Conservation (phyloP, 92 coral and sea anemone species). For the Chrysogorgia sp. region DNA sequence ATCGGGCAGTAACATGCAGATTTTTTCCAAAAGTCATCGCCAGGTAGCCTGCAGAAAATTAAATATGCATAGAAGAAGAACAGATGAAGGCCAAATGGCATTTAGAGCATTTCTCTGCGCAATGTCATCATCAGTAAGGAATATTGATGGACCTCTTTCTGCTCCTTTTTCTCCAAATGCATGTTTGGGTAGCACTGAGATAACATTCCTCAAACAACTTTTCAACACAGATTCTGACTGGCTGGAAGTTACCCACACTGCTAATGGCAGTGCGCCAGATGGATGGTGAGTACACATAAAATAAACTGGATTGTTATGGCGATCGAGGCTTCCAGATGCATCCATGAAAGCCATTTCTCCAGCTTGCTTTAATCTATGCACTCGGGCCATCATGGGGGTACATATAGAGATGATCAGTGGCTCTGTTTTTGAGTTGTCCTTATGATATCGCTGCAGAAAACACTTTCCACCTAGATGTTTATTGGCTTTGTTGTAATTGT, state of each 20-base stretch:
- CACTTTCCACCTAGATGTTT: constrained; percentile 43
- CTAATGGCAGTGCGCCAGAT: constrained; percentile 59
- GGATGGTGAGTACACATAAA: constrained; percentile 62
- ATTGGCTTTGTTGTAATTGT: constrained; percentile 42
- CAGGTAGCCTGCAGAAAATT: constrained; percentile 64
- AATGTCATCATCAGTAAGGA: constrained; percentile 53
- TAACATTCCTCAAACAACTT: constrained; percentile 21
- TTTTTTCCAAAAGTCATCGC: constrained; percentile 62
- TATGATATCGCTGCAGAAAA: constrained; percentile 42
- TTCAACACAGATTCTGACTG: constrained; percentile 41
- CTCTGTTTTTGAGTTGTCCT: constrained; percentile 1
- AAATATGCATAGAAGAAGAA: constrained; percentile 53
- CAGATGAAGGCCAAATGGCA: constrained; percentile 44
- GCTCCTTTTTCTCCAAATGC: constrained; percentile 60
- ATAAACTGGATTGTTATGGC: constrained; percentile 63
- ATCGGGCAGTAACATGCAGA: constrained; percentile 50
- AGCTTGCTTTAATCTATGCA: constrained; percentile 52
- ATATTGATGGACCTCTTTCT: constrained; percentile 46
- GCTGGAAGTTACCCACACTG: constrained; percentile 58
- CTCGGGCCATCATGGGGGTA: constrained; percentile 64
- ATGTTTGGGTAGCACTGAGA: constrained; percentile 43
- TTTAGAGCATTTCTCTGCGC: constrained; percentile 48
- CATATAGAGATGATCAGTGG: constrained; percentile 57
- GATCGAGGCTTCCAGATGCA: constrained; percentile 62
- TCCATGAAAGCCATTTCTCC: constrained; percentile 67